Evolutionary conservation across 2,113 vertebrate species (phyloP).

Genomic region (Proteles cristata): DNA sequence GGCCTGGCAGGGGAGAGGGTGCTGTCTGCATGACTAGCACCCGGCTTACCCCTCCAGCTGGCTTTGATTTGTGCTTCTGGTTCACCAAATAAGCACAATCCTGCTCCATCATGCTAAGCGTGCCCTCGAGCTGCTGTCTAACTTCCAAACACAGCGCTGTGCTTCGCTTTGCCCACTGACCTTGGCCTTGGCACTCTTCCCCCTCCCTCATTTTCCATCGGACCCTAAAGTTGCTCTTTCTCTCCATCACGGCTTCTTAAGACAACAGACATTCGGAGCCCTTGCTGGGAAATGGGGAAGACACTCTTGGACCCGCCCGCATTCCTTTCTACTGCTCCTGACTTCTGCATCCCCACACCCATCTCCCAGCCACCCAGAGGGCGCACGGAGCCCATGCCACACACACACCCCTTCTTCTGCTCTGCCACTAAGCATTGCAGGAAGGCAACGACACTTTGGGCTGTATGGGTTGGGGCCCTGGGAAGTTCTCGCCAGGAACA

Average conservation of each 20-base stretch:
- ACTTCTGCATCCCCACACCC: accelerated
- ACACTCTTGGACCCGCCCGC: not conserved
- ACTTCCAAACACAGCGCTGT: conserved; percentile 58
- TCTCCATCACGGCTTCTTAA: not conserved
- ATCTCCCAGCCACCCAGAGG: not conserved
- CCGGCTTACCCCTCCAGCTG: not conserved
- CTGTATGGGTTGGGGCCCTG: not conserved
- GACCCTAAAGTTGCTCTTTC: not conserved
- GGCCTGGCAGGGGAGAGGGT: not conserved
- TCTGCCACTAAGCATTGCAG: not conserved
- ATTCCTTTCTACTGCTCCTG: not conserved
- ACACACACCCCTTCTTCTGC: not conserved
- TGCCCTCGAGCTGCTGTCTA: conserved; percentile 48
- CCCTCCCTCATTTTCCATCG: not conserved
- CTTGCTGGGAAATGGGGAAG: not conserved
- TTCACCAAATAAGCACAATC: conserved; percentile 73
- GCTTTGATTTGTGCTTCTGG: conserved; percentile 67
- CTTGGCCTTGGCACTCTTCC: not conserved
- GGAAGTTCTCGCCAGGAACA: conserved; percentile 20
- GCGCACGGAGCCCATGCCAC: not conserved
- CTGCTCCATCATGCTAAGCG: conserved; percentile 50
- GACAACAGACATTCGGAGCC: not conserved
- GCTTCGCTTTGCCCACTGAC: conserved; percentile 41
- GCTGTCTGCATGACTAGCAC: not conserved
- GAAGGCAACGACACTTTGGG: not conserved